Evolutionary conservation across 2,888 invertebrate species (phyloP).

Genomic region (Erebia epiphron): DNA sequence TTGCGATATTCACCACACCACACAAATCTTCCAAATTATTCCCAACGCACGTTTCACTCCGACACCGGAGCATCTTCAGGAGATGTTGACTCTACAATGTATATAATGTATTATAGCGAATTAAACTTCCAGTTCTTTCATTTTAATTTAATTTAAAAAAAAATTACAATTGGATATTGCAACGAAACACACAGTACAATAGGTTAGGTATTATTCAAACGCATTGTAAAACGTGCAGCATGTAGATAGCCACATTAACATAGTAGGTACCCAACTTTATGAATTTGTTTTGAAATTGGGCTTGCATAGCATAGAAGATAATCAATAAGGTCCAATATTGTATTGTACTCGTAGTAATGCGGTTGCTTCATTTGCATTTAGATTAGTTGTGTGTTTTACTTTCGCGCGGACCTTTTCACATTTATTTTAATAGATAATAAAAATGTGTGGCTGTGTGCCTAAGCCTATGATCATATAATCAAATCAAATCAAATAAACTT

Average conservation of each 20-base stretch:
- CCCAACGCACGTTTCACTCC: too few relatives aligned
- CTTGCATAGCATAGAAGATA: constrained; percentile 28
- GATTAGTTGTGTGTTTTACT: constrained; percentile 50
- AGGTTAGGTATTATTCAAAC: constrained; percentile 2
- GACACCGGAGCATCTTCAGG: too few relatives aligned
- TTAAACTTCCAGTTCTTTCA: too few relatives aligned
- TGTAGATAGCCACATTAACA: background rate
- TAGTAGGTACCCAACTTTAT: constrained; percentile 10
- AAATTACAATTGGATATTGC: background rate
- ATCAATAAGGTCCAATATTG: constrained; percentile 50
- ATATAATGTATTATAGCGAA: too few relatives aligned
- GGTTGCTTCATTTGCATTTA: constrained; percentile 60
- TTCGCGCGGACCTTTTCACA: constrained; percentile 25
- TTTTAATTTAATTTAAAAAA: too few relatives aligned
- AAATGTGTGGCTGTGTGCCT: background rate
- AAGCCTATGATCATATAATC: constrained; percentile 5
- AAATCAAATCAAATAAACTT: too few relatives aligned
- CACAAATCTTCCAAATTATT: too few relatives aligned
- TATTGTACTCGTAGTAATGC: constrained; percentile 49
- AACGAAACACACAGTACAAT: background rate
- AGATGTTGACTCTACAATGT: too few relatives aligned
- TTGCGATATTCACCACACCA: too few relatives aligned
- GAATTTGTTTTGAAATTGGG: constrained; percentile 26
- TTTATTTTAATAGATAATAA: constrained; percentile 21
- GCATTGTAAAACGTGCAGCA: background rate